A percentile compares a stretch with the other conserved stretches of the same genome.
Conservation (phyloP, 2,113 vertebrate genomes). For the Brachionichthys hirsutus region DNA sequence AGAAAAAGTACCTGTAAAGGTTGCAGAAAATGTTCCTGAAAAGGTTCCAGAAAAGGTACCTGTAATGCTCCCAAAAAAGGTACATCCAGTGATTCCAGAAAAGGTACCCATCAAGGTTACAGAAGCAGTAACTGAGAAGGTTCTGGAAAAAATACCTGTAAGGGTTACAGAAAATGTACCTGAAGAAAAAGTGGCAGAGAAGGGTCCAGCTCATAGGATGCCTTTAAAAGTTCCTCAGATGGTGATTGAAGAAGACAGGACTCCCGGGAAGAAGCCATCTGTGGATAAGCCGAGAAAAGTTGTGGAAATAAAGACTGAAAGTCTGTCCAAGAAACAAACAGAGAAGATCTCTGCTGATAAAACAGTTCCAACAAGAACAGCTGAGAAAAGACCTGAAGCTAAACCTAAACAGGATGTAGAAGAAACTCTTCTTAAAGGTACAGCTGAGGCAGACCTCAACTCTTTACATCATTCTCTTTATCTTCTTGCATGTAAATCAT, state of each 20-base stretch:
- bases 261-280: slow-evolving; percentile 16
- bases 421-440: slow-evolving; percentile 65
- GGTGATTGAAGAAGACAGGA: slow-evolving; percentile 3
- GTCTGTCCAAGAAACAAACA: slow-evolving; percentile 16
- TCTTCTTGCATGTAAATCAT: slow-evolving; percentile 8
- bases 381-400: slow-evolving; percentile 49
- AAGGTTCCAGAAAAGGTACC: not conserved
- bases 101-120: not conserved
- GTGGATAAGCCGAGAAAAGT: not conserved
- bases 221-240: slow-evolving; percentile 20
- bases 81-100: too few relatives aligned
- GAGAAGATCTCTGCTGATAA: slow-evolving; percentile 19
- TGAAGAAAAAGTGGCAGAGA: not conserved
- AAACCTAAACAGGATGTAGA: slow-evolving; percentile 61
- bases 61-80: too few relatives aligned
- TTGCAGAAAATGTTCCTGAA: not conserved
- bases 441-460: slow-evolving; percentile 20
- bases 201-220: slow-evolving; percentile 2
- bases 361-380: slow-evolving; percentile 20
- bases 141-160: not conserved
- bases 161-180: not conserved
- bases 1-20: not conserved
- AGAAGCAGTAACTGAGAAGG: not conserved
- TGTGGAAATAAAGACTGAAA: slow-evolving; percentile 20
- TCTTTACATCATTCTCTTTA: slow-evolving; percentile 19